Conservation (phyloP, 2,888 invertebrate genomes). For the Acrobasis repandana region DNA sequence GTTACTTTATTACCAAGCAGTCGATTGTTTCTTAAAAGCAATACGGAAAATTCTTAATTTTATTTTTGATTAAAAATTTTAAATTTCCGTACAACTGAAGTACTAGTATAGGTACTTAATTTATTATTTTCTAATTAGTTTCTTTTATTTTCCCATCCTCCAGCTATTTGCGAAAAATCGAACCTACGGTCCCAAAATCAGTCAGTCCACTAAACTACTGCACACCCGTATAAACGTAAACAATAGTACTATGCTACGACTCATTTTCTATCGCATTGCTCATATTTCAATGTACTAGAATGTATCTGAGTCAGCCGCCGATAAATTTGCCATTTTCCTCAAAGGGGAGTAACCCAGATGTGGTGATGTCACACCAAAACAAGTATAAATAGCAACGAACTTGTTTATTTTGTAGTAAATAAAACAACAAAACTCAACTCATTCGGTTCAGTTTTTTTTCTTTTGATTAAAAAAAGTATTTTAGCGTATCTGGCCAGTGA, state of each 20-base stretch:
- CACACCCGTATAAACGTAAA: not conserved
- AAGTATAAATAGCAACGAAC: constrained; percentile 8
- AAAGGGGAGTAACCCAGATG: constrained; percentile 12
- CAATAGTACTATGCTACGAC: not conserved
- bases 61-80: too few species aligned
- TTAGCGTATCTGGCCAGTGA: not conserved
- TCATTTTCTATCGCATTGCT: not conserved
- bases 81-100: too few species aligned
- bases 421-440: not conserved
- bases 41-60: too few species aligned
- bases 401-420: not conserved
- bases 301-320: constrained; percentile 4
- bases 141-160: too few species aligned
- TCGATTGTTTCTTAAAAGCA: too few species aligned
- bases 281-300: not conserved
- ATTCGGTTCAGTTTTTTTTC: not conserved
- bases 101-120: too few species aligned
- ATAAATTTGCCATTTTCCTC: constrained; percentile 10
- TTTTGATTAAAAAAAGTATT: not conserved
- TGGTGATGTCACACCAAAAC: constrained; percentile 29
- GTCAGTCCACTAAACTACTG: not conserved
- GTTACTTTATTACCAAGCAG: too few species aligned
- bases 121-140: too few species aligned
- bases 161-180: too few species aligned
- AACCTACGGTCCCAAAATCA: not conserved